Conservation (phyloP, 2,797 vertebrate species). For the Danio tinwini region DNA sequence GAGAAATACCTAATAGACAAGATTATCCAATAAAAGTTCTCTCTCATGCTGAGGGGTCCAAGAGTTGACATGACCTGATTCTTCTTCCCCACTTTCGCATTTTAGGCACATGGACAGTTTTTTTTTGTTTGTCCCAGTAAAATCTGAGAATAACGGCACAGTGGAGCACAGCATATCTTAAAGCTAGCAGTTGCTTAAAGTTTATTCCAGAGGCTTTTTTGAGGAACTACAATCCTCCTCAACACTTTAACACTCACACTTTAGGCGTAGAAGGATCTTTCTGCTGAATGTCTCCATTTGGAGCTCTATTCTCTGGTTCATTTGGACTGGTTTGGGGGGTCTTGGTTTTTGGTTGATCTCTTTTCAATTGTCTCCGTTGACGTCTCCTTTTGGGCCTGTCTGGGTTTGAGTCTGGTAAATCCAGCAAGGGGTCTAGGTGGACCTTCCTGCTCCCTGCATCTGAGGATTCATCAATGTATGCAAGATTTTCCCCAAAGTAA, state of each 20-base stretch:
- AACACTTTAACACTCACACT: slow-evolving; percentile 49
- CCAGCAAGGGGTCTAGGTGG: slow-evolving; percentile 72
- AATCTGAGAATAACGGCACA: slow-evolving; percentile 31
- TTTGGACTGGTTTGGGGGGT: slow-evolving; percentile 62
- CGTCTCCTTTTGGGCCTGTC: slow-evolving; percentile 73
- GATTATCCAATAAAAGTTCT: slow-evolving; percentile 16
- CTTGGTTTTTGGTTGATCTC: slow-evolving; percentile 56
- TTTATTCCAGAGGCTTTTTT: slow-evolving; percentile 8
- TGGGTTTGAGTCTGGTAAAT: slow-evolving; percentile 61
- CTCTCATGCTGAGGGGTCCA: not conserved
- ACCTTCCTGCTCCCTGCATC: slow-evolving; percentile 84
- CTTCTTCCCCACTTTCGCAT: not conserved
- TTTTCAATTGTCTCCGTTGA: slow-evolving; percentile 65
- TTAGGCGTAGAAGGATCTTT: slow-evolving; percentile 58
- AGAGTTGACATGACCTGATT: slow-evolving; percentile 4
- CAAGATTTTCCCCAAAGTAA: slow-evolving; percentile 89
- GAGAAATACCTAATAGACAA: not conserved
- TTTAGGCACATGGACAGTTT: slow-evolving; percentile 30
- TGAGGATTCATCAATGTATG: slow-evolving; percentile 91
- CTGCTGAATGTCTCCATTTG: slow-evolving; percentile 71
- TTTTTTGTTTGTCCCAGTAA: slow-evolving; percentile 33
- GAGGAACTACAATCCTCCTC: not conserved
- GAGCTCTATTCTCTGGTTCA: slow-evolving; percentile 55
- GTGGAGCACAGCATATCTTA: slow-evolving; percentile 1
- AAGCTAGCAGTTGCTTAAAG: slow-evolving; percentile 5